These are phyloP conservation scores for Hyposmocoma kahamanoa DNA, from an alignment of 1,140 invertebrate genomes.

Conservation along the genomic window DNA sequence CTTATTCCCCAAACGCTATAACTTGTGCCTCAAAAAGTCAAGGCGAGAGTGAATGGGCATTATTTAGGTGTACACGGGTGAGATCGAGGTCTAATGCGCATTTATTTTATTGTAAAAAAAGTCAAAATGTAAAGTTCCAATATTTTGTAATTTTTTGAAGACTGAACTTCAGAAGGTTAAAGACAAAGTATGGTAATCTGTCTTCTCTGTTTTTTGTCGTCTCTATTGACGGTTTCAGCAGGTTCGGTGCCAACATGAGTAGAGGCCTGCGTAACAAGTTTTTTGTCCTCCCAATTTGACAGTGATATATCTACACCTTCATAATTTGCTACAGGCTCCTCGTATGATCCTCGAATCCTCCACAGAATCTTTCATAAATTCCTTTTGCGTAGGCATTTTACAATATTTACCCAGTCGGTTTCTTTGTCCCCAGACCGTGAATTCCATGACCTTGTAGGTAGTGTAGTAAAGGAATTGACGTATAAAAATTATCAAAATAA, in stretches of 20 bases:
- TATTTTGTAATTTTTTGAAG: too few species aligned
- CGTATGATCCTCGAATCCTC: slow-evolving; percentile 6
- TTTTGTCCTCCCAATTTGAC: slow-evolving; percentile 27
- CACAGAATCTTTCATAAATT: too few species aligned
- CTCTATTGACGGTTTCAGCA: slow-evolving; percentile 21
- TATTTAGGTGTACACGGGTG: too few species aligned
- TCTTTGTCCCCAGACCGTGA: background rate
- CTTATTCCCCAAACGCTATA: too few species aligned
- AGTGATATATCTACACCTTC: slow-evolving; percentile 11
- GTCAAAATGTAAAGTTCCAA: too few species aligned
- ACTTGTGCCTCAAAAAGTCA: too few species aligned
- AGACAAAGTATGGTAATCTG: slow-evolving; percentile 37
- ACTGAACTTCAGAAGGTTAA: too few species aligned
- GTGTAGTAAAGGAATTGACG: background rate
- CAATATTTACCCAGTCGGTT: background rate
- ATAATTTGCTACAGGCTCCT: slow-evolving; percentile 2
- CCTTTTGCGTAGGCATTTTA: background rate
- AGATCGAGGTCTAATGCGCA: too few species aligned
- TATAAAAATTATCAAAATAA: slow-evolving; percentile 1
- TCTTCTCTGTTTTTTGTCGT: slow-evolving; percentile 24
- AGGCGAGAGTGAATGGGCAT: too few species aligned
- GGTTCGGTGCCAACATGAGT: slow-evolving; percentile 32
- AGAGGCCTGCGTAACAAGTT: slow-evolving; percentile 31
- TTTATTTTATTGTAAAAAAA: too few species aligned
- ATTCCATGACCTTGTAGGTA: background rate